phyloP scores from a whole-genome alignment of 2,113 vertebrate genomes.

The Mastomys natalensis region DNA sequence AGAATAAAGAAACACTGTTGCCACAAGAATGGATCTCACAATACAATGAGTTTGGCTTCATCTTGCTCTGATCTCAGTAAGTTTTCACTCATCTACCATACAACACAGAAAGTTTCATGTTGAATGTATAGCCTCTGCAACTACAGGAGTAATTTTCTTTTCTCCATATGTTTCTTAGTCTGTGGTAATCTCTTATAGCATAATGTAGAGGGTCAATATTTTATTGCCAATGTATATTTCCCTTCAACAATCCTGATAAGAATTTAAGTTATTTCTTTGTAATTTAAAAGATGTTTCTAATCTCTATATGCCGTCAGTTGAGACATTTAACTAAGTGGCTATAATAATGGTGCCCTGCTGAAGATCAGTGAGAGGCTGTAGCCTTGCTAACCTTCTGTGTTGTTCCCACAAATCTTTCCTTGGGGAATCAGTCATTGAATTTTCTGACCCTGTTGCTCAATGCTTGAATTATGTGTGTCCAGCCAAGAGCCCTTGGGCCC shows the following conservation, averaged over 20 bases:
- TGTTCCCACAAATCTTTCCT: not conserved
- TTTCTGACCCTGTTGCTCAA: not conserved
- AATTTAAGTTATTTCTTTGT: not conserved
- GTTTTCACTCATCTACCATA: not conserved
- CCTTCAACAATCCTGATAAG: not conserved
- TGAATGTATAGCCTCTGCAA: not conserved
- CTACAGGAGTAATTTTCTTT: not conserved
- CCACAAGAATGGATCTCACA: not conserved
- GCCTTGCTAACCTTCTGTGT: not conserved
- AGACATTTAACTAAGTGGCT: not conserved
- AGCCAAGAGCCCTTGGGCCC: not conserved
- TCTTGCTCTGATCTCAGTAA: not conserved
- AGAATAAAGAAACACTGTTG: not conserved
- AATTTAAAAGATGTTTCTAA: not conserved
- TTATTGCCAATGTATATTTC: not conserved
- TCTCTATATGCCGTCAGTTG: not conserved
- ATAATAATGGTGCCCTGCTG: not conserved
- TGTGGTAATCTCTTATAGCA: not conserved
- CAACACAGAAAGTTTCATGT: not conserved
- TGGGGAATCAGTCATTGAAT: not conserved
- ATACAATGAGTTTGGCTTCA: not conserved
- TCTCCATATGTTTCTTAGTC: not conserved
- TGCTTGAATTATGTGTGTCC: not conserved
- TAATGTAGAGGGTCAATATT: not conserved
- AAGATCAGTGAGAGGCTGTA: not conserved